Base-by-base conservation (phyloP, 2,888 invertebrate genomes). In the Tenthredo scrophulariae region DNA sequence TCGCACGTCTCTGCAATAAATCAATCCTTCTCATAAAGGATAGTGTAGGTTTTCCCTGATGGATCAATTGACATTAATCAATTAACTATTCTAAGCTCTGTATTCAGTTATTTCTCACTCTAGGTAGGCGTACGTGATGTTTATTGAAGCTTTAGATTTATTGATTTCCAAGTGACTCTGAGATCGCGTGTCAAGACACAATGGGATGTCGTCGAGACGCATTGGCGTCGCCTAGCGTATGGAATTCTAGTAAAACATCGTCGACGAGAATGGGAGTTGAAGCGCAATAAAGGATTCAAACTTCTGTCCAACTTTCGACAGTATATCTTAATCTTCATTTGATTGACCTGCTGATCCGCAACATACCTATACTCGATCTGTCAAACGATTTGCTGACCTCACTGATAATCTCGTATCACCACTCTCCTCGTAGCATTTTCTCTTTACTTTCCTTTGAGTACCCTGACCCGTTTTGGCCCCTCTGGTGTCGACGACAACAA, bases 361-460 rank as follows among this genome's bases (percentile, higher is more conserved):
- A 22, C 22, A 33, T 33, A 33, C 18, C 33, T 43, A 40, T 72
- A 72, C 80, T 26, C 80, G 80, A 80, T 80, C 80, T 62, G 80
- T 80, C 62, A 58, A 80, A 46, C 67, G 83, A 83, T 83, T 62
- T 46, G 70, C 29, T 70, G 43, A 70, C 83, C 54, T 83, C 29
- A 33, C 70, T 26, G 67, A 67, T 70, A 83, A 83, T 83, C 67
- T 50, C 70, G 83, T 65, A 46, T 46, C 37, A 83, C 65, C 43
- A 65, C 70, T 83, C 83, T 83, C 62, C 18, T 43, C 15, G 83
- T 33, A 46, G 83, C 79, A 62, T 62, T 85, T 80, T 50, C 85
- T 86, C 62, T 85, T 86, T 84, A 86, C 88, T 88, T 86, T 88
- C 88, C 85, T 88, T 46, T 84, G 46, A 86, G 85, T 83, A 67